These are phyloP conservation scores for Pseudorhombus dupliciocellatus DNA, from an alignment of 2,113 vertebrate species.

Conservation along the genomic window DNA sequence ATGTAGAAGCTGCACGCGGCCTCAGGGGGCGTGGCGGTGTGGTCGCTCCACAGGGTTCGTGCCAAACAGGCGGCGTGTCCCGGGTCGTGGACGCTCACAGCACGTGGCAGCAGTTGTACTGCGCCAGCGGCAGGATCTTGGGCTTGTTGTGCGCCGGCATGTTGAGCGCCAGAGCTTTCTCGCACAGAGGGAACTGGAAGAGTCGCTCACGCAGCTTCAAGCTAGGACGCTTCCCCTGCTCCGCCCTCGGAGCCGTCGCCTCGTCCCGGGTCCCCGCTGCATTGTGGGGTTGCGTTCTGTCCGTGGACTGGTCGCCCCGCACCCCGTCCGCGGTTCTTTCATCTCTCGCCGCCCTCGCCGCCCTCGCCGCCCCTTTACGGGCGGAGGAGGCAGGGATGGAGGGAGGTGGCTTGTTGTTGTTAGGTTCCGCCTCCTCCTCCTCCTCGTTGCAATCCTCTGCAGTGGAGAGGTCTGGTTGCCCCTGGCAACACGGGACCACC, in stretches of 20 bases:
- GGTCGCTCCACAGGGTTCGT: constrained; percentile 4
- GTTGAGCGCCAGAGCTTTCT: constrained; percentile 84
- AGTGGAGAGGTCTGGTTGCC: constrained; percentile 27
- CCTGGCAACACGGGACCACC: constrained; percentile 71
- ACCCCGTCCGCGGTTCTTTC: constrained; percentile 13
- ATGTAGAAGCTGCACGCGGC: not conserved
- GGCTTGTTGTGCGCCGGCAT: constrained; percentile 84
- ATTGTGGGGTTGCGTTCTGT: constrained; percentile 39
- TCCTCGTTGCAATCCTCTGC: not conserved
- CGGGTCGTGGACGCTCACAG: constrained; percentile 66
- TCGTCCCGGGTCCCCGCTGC: constrained; percentile 51
- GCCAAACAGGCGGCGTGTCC: constrained; percentile 13
- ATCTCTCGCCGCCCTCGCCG: constrained; percentile 3
- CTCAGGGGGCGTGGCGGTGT: not conserved
- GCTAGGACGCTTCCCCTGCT: constrained; percentile 81
- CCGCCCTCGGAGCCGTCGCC: constrained; percentile 53
- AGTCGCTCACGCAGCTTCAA: constrained; percentile 81
- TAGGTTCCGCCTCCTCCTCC: constrained; percentile 49
- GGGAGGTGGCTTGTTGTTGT: constrained; percentile 75
- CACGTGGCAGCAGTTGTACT: constrained; percentile 92
- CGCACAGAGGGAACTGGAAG: constrained; percentile 83
- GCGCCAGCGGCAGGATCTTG: constrained; percentile 86
- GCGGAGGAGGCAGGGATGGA: constrained; percentile 34
- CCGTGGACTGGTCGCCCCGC: constrained; percentile 49
- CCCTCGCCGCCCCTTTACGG: constrained; percentile 38